phyloP scores from a whole-genome alignment of 2,113 vertebrate genomes.

The Actenoides lindsayi region DNA sequence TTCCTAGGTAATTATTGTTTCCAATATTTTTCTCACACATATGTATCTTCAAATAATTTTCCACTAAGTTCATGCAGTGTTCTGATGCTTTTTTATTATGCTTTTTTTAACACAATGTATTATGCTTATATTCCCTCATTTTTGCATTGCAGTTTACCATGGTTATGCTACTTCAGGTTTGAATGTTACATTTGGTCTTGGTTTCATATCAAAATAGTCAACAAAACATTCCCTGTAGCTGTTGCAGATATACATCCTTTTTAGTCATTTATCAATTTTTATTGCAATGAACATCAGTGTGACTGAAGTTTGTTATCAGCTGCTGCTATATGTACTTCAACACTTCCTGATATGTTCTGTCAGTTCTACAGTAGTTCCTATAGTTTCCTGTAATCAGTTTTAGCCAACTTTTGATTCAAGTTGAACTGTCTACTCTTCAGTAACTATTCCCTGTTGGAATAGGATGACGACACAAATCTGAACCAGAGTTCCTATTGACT shows the following conservation, averaged over 20 bases:
- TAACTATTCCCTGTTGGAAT: background rate
- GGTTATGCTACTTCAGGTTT: background rate
- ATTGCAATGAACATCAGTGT: background rate
- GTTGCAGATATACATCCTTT: background rate
- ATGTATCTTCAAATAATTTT: background rate
- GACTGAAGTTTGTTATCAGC: constrained; percentile 49
- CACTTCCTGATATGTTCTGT: background rate
- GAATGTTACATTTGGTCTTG: background rate
- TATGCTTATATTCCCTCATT: background rate
- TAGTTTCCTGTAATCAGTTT: constrained; percentile 4
- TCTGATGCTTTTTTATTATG: background rate
- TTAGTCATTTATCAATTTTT: constrained; percentile 32
- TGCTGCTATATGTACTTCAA: constrained; percentile 8
- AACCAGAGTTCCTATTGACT: background rate
- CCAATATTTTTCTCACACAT: background rate
- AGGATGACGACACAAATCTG: background rate
- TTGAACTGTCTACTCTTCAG: background rate
- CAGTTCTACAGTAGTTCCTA: background rate
- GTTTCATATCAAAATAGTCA: background rate
- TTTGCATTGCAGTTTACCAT: background rate
- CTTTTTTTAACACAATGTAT: background rate
- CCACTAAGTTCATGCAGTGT: background rate
- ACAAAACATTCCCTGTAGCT: background rate
- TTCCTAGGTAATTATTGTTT: background rate
- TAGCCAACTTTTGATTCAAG: background rate